A percentile compares a stretch with the other conserved stretches of the same genome.
Evolutionary conservation across 2,797 vertebrate species (phyloP).

Genomic region (Phylloscopus collybita): DNA sequence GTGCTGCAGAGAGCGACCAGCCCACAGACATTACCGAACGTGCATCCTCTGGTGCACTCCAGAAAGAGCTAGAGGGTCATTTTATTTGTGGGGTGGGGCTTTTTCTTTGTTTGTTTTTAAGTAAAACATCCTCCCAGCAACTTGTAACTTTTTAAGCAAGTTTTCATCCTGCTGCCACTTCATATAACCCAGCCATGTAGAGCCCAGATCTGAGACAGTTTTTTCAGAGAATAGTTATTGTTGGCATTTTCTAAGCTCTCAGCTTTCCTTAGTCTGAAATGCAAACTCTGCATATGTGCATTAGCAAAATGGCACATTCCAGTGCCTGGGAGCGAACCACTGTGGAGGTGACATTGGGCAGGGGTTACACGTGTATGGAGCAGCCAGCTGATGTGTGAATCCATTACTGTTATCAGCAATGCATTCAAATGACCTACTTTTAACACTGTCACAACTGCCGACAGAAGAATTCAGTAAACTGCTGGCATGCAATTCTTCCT

Average conservation of each 20-base stretch:
- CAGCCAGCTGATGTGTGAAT: conserved; percentile 51
- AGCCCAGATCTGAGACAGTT: neutral
- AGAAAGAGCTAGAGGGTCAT: neutral
- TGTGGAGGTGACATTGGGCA: conserved; percentile 58
- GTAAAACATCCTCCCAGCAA: neutral
- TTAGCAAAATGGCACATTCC: conserved; percentile 47
- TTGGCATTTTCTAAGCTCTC: neutral
- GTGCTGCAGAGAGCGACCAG: neutral
- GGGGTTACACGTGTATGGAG: conserved; percentile 30
- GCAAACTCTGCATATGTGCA: conserved; percentile 23
- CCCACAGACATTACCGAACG: neutral
- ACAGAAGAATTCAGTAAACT: conserved; percentile 33
- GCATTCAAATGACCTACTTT: conserved; percentile 67
- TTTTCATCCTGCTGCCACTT: neutral
- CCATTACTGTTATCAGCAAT: conserved; percentile 63
- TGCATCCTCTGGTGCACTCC: neutral
- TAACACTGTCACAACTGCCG: conserved; percentile 19
- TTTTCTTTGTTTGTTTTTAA: neutral
- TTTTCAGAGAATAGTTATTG: neutral
- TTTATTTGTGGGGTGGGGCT: neutral
- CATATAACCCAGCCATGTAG: neutral
- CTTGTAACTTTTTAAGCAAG: neutral
- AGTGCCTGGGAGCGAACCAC: neutral
- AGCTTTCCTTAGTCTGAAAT: conserved; percentile 27
- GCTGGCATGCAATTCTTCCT: neutral